Evolutionary conservation across 92 coral and sea anemone genomes (phyloP).

Genomic region (Porites evermanni): DNA sequence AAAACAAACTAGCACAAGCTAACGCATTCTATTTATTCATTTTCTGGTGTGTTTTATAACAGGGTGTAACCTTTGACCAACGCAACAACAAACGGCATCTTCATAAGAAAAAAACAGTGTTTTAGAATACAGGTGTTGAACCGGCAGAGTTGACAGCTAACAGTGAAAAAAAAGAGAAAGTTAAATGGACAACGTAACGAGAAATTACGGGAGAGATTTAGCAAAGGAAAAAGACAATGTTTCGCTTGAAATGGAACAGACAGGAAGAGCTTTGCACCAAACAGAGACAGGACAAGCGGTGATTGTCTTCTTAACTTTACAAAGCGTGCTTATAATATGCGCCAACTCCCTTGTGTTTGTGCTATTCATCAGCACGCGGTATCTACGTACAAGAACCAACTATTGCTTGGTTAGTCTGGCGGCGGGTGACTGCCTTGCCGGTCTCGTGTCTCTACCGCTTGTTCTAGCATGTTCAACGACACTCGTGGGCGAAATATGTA

Average conservation of each 20-base stretch:
- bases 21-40: background rate
- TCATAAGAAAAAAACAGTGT: background rate
- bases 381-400: constrained; percentile 79
- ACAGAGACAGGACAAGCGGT: constrained; percentile 29
- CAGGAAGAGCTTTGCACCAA: background rate
- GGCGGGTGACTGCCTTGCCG: constrained; percentile 73
- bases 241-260: background rate
- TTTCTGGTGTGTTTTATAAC: background rate
- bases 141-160: background rate
- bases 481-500: background rate
- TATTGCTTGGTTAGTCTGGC: constrained; percentile 87
- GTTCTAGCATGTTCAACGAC: constrained; percentile 64
- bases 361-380: constrained; percentile 51
- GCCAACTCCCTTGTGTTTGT: constrained; percentile 74
- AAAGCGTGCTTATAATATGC: constrained; percentile 58
- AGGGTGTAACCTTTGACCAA: background rate
- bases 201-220: background rate
- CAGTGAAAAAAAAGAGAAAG: background rate
- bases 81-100: background rate
- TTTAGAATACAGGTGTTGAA: background rate
- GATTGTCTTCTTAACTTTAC: constrained; percentile 45
- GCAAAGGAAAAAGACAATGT: background rate
- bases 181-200: constrained; percentile 24
- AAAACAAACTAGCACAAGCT: background rate
- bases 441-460: constrained; percentile 69